A percentile compares a stretch with the other conserved stretches of the same genome.
Conservation (phyloP, 2,797 vertebrate species). For the Leptatherina wallacei region DNA sequence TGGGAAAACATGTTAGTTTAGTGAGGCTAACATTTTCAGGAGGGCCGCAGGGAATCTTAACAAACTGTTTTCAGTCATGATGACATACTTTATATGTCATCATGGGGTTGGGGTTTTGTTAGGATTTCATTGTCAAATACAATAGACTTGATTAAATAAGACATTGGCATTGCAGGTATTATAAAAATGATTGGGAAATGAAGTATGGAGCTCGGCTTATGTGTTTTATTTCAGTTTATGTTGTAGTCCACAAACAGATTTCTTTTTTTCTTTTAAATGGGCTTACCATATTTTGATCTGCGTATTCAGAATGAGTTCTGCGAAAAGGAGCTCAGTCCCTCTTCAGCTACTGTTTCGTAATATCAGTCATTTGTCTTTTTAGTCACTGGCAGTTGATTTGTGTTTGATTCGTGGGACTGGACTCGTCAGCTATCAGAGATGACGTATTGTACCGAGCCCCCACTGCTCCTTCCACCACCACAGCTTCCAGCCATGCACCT, state of each 20-base stretch:
- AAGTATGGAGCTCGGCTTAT: not conserved
- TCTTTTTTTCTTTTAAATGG: conserved; percentile 21
- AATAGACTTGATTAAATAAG: conserved; percentile 28
- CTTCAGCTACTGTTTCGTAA: conserved; percentile 58
- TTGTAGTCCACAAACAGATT: conserved; percentile 13
- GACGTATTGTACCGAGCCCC: conserved; percentile 70
- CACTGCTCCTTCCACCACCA: conserved; percentile 70
- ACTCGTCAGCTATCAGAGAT: conserved; percentile 73
- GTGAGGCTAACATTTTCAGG: conserved; percentile 50
- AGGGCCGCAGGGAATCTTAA: conserved; percentile 52
- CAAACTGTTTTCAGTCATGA: conserved; percentile 59
- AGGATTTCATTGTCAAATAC: conserved; percentile 33
- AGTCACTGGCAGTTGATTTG: conserved; percentile 62
- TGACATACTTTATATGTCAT: conserved; percentile 58
- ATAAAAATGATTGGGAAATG: not conserved
- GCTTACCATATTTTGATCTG: not conserved
- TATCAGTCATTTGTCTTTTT: conserved; percentile 58
- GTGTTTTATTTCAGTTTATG: conserved; percentile 27
- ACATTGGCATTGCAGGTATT: conserved; percentile 20
- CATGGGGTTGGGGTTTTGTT: conserved; percentile 40
- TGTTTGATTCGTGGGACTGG: conserved; percentile 74
- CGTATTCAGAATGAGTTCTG: conserved; percentile 31
- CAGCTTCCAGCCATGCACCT: conserved; percentile 84
- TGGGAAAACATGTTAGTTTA: conserved; percentile 37
- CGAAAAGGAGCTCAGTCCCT: conserved; percentile 38